A percentile compares a stretch with the other conserved stretches of the same genome.
Conservation (phyloP, 2,113 vertebrate species). For the Lagenorhynchus albirostris region DNA sequence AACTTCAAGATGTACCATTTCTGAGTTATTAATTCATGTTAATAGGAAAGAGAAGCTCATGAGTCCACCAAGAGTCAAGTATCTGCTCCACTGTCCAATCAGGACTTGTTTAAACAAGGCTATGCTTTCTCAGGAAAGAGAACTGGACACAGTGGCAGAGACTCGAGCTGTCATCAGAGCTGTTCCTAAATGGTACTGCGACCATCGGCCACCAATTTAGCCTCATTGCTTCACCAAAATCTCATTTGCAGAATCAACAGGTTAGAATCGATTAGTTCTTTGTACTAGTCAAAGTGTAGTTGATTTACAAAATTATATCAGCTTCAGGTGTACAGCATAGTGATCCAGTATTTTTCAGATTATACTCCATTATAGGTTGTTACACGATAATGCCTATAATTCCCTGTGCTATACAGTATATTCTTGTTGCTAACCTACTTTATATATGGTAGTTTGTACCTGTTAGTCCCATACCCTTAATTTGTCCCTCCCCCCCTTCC, state of each 20-base stretch:
- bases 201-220: not conserved
- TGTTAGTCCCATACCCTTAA: not conserved
- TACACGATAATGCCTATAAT: not conserved
- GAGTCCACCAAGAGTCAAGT: not conserved
- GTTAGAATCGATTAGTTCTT: not conserved
- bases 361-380: not conserved
- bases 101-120: not conserved
- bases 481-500: not conserved
- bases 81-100: not conserved
- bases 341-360: not conserved
- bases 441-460: not conserved
- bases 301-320: not conserved
- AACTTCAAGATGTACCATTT: not conserved
- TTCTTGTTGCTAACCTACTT: not conserved
- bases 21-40: not conserved
- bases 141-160: not conserved
- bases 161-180: not conserved
- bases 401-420: not conserved
- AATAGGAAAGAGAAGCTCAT: not conserved
- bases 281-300: not conserved
- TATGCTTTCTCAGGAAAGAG: not conserved
- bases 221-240: not conserved
- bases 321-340: not conserved
- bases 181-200: not conserved
- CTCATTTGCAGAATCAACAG: not conserved